Conservation (phyloP, 2,888 invertebrate species). For the Plagiodera versicolora region DNA sequence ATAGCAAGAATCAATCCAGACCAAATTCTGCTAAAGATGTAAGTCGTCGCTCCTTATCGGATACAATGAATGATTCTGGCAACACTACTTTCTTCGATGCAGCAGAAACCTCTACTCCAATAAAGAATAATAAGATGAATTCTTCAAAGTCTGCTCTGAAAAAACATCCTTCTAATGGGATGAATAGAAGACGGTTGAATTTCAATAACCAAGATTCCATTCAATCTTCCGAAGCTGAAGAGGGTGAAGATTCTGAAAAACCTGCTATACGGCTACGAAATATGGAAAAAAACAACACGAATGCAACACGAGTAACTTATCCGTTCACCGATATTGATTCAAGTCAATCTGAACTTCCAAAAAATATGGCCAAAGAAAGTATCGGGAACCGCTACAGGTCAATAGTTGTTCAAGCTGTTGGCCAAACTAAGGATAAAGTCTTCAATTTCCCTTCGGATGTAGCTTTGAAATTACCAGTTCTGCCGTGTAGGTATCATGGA, state of each 20-base stretch:
- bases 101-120: not conserved
- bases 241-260: not conserved
- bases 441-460: constrained; percentile 8
- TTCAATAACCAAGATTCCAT: not conserved
- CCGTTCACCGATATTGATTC: not conserved
- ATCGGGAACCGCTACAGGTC: too few species aligned
- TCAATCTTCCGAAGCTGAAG: not conserved
- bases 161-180: not conserved
- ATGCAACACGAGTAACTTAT: not conserved
- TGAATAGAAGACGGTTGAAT: not conserved
- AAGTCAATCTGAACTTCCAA: not conserved
- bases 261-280: not conserved
- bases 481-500: constrained; percentile 35
- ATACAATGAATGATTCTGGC: not conserved
- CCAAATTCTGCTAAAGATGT: not conserved
- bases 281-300: not conserved
- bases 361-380: not conserved
- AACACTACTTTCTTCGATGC: not conserved
- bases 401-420: not conserved
- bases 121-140: not conserved
- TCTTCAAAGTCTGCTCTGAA: not conserved
- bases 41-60: not conserved
- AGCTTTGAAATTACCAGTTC: constrained; percentile 15
- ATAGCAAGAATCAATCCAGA: not conserved
- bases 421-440: not conserved